Evolutionary conservation across 2,888 invertebrate species (phyloP).

Genomic region (Brachyptera putata): DNA sequence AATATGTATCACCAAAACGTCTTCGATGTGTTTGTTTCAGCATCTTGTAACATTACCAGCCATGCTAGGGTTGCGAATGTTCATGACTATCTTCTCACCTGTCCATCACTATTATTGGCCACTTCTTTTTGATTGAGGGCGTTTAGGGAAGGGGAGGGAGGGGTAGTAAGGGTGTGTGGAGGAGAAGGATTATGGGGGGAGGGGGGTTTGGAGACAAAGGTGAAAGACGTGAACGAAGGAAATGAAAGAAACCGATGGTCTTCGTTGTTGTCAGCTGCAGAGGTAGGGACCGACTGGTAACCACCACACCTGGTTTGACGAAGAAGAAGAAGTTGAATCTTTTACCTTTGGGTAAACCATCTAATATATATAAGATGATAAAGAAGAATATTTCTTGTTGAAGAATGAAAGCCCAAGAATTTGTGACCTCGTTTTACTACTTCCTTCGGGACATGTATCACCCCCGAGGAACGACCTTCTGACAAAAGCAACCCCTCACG

Average conservation of each 20-base stretch:
- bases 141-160: no score
- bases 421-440: constrained; percentile 20
- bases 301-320: constrained; percentile 7
- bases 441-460: constrained; percentile 13
- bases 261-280: constrained; percentile 16
- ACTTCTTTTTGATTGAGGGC: constrained; percentile 20
- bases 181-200: no score
- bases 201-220: no score
- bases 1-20: no score
- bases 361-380: no score
- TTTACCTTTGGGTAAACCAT: not conserved
- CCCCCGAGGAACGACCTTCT: constrained; percentile 5
- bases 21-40: no score
- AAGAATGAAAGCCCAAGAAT: constrained; percentile 15
- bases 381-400: constrained; percentile 5
- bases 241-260: not conserved
- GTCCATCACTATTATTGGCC: constrained; percentile 13
- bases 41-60: no score
- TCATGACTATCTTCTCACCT: constrained; percentile 7
- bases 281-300: no score
- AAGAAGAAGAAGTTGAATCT: constrained; percentile 1
- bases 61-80: not conserved
- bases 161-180: no score
- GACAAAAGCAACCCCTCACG: not conserved
- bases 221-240: not conserved